Percentiles rank a stretch among this genome's conserved stretches.
phyloP scores from a whole-genome alignment of 64 coral and sea anemone species.

The Pocillopora verrucosa region DNA sequence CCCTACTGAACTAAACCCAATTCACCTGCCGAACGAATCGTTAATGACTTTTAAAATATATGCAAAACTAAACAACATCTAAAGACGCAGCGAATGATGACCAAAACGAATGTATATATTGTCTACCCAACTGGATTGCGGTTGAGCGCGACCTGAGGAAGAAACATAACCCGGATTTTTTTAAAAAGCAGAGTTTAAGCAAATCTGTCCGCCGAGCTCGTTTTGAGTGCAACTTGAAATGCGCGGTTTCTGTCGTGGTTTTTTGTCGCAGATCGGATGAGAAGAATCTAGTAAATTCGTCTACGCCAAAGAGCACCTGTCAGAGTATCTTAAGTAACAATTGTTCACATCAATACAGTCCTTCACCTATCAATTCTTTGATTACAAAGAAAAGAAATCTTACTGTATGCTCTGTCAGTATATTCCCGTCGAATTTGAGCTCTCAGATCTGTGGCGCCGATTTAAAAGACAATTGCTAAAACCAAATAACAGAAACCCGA shows the following conservation, averaged over 20 bases:
- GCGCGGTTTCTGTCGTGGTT: neutral
- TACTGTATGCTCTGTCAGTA: neutral
- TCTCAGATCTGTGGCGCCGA: neutral
- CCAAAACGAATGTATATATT: neutral
- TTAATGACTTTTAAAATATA: conserved; percentile 50
- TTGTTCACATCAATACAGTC: neutral
- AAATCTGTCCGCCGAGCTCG: neutral
- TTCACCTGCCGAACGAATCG: conserved; percentile 25
- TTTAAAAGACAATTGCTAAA: neutral
- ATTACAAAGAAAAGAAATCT: neutral
- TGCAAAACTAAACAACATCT: conserved; percentile 15
- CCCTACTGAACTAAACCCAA: neutral
- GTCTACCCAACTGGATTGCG: neutral
- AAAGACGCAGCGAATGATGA: neutral
- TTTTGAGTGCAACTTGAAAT: neutral
- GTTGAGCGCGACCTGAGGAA: neutral
- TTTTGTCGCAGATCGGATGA: neutral
- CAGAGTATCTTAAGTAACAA: too few species aligned
- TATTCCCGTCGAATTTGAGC: neutral
- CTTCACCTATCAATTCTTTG: neutral
- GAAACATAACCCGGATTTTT: neutral
- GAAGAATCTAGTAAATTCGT: neutral
- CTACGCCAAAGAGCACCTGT: neutral
- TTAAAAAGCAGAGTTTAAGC: neutral
- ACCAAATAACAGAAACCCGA: neutral